Evolutionary conservation across 1,140 invertebrate species (phyloP).

Genomic region (Druon quercuslanigerum): DNA sequence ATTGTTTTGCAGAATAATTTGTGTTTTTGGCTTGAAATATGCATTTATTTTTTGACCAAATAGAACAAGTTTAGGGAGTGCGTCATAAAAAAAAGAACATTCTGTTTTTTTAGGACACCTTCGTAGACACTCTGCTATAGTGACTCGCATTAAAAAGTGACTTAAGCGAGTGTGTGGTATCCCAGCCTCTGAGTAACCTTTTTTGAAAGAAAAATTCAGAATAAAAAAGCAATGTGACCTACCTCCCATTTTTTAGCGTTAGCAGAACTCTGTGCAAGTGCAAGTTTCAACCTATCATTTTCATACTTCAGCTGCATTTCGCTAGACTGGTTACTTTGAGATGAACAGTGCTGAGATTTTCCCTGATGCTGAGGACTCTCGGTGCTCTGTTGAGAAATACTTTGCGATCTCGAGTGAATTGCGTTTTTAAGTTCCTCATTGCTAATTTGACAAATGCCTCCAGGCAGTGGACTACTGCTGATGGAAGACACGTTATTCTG

Average conservation of each 20-base stretch:
- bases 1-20: no score
- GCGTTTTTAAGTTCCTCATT: conserved; percentile 71
- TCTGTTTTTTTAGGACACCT: no score
- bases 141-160: no score
- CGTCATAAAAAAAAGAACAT: no score
- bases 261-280: conserved; percentile 95
- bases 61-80: no score
- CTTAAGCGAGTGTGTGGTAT: no score
- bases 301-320: conserved; percentile 97
- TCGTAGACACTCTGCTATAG: no score
- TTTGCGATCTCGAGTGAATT: conserved; percentile 72
- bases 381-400: conserved; percentile 71
- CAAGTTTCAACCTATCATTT: conserved; percentile 96
- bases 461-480: conserved; percentile 72
- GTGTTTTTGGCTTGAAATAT: no score
- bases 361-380: conserved; percentile 74
- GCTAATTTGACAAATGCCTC: conserved; percentile 66
- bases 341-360: conserved; percentile 61
- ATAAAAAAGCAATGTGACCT: conserved; percentile 29
- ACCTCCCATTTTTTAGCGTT: conserved; percentile 99
- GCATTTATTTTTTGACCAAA: no score
- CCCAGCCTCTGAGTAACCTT: neutral
- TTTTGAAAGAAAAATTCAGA: neutral
- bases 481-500: conserved; percentile 73
- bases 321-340: conserved; percentile 69